Conservation (phyloP, 2,113 vertebrate species). For the Callaeas wilsoni region DNA sequence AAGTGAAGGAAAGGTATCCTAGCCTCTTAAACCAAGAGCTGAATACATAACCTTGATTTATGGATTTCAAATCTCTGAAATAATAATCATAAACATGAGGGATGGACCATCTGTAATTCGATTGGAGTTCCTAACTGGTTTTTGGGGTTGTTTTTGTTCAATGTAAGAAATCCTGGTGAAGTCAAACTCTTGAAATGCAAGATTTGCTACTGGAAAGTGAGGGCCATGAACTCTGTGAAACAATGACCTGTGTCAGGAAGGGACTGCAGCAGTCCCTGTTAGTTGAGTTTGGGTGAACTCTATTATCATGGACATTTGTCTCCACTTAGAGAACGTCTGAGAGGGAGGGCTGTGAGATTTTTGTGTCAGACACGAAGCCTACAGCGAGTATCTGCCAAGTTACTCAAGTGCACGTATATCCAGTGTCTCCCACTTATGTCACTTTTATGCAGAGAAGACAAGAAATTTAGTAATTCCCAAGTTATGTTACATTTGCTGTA, state of each 20-base stretch:
- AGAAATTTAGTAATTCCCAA: not conserved
- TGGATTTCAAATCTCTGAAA: not conserved
- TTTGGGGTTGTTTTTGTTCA: no score
- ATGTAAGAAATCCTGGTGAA: not conserved
- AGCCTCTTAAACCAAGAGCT: not conserved
- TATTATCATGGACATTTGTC: not conserved
- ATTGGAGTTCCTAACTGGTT: not conserved
- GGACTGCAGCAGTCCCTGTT: not conserved
- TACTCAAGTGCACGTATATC: not conserved
- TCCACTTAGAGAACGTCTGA: not conserved
- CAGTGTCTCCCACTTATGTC: not conserved
- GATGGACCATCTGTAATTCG: no score
- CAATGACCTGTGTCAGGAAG: not conserved
- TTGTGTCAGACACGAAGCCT: not conserved
- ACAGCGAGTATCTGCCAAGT: not conserved
- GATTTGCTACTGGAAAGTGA: not conserved
- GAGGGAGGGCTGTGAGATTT: not conserved
- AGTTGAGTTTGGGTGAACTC: not conserved
- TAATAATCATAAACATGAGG: no score
- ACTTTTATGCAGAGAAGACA: not conserved
- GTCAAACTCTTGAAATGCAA: not conserved
- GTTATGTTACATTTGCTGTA: not conserved
- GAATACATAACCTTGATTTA: not conserved
- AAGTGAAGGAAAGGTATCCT: not conserved
- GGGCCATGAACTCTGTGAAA: not conserved